Conservation (phyloP, 2,888 invertebrate species). For the Cheilosia vernalis region DNA sequence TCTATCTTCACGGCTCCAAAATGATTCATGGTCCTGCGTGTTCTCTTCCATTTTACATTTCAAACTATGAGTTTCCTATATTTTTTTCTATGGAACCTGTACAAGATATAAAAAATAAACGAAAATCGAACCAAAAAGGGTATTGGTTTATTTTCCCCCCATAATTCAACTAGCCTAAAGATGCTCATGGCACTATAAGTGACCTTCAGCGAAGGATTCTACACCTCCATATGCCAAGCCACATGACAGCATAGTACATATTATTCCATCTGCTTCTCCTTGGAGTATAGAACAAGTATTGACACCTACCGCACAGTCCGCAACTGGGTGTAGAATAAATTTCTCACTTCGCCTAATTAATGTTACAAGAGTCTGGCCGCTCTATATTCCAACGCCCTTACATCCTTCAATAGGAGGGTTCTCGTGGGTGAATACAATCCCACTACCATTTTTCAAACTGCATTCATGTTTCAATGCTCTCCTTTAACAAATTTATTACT, state of each 20-base stretch:
- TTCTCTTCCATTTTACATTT: too few species aligned
- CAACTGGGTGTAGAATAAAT: constrained; percentile 12
- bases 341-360: constrained; percentile 33
- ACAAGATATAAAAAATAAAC: too few species aligned
- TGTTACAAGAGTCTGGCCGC: constrained; percentile 8
- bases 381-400: background rate
- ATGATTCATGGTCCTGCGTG: too few species aligned
- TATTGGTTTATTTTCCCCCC: too few species aligned
- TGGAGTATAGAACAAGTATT: background rate
- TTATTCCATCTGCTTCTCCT: background rate
- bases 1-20: too few species aligned
- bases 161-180: too few species aligned
- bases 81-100: too few species aligned
- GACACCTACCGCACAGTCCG: constrained; percentile 1
- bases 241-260: background rate
- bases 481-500: constrained; percentile 64
- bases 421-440: constrained; percentile 14
- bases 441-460: constrained; percentile 47
- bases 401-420: constrained; percentile 14
- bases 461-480: constrained; percentile 59
- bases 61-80: too few species aligned
- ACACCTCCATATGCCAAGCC: background rate
- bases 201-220: background rate
- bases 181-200: background rate
- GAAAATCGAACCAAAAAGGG: too few species aligned